Evolutionary conservation across 2,113 vertebrate genomes (phyloP).

Genomic region (Glaucidium brasilianum): DNA sequence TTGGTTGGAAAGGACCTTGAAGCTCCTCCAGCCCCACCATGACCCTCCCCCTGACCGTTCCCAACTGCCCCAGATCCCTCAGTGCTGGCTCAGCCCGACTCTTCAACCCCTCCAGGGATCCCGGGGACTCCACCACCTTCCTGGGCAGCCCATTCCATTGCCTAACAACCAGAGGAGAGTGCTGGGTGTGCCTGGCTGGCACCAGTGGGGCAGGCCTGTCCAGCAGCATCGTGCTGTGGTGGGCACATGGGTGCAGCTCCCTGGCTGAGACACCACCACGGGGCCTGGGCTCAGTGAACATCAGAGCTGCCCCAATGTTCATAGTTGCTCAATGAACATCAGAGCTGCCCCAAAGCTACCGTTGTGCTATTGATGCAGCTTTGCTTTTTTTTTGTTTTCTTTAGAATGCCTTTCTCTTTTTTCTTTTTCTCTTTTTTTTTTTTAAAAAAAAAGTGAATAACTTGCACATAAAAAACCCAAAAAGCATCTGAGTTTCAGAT

Average conservation of each 20-base stretch:
- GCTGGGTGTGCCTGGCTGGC: neutral
- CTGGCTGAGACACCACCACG: fast-evolving
- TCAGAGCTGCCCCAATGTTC: neutral
- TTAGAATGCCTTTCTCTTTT: neutral
- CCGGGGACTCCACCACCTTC: too few species aligned
- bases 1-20: too few species aligned
- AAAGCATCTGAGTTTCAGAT: slow-evolving; percentile 60
- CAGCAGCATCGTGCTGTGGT: fast-evolving
- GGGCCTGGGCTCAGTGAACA: neutral
- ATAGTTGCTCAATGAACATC: neutral
- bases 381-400: neutral
- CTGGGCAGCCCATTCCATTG: too few species aligned
- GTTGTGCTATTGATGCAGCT: neutral
- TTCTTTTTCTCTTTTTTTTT: neutral
- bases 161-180: neutral
- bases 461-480: neutral
- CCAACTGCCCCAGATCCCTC: too few species aligned
- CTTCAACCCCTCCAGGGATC: too few species aligned
- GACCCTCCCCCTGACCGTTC: too few species aligned
- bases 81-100: too few species aligned
- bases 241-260: neutral
- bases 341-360: neutral
- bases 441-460: neutral
- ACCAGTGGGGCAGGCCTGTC: neutral
- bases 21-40: too few species aligned